Base-by-base conservation (phyloP, 2,113 vertebrate species). In the Cyanoliseus patagonus region DNA sequence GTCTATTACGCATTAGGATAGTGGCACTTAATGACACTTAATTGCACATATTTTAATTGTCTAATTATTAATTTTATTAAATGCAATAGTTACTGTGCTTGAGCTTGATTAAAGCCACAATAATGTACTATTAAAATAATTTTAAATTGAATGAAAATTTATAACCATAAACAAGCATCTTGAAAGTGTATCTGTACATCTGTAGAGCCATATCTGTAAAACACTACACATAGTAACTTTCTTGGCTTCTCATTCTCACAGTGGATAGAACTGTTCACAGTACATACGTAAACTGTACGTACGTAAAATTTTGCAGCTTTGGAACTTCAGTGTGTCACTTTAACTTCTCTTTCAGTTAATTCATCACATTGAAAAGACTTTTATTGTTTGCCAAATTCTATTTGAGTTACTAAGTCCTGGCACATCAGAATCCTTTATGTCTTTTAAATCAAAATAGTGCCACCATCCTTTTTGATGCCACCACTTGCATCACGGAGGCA, bases 121-220 rank as follows among this genome's bases (percentile, higher is more conserved):
- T n/a, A 81, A 73, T n/a, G 27, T 1, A 33, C 12, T 70, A 31
- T 93, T 87, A 63, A 85, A 95, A 80, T 86, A 67, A 84, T 85
- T 97, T 61, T 85, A 93, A 95, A 95, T 46, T 27, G 63, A 83
- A 94, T 55, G 30, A 66, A 77, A 77, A 9, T 69, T 77, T 93
- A 37, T 73, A n/a, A 17, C 2, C 3, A 6, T 35, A 41, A 82
- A 25, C 16, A 57, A 24, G 7, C 20, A 63, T 69, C 35, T 79
- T 82, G 41, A 86, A 64, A 61, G 17, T 57, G 1, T 63, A 47
- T 68, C 84, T 94, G 68, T 28, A 81, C 68, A 46, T 66, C 27
- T 55, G 52, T 30, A 76, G 4, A 25, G 57, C 5, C 10, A 82
- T 17, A 25, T 62, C 25, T 75, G 61, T 22, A 51, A 82, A 82